Evolutionary conservation across 2,888 invertebrate species (phyloP), one percentile per base, ranked within the genome.

Genomic region (Lordiphosa andalusiaca): DNA sequence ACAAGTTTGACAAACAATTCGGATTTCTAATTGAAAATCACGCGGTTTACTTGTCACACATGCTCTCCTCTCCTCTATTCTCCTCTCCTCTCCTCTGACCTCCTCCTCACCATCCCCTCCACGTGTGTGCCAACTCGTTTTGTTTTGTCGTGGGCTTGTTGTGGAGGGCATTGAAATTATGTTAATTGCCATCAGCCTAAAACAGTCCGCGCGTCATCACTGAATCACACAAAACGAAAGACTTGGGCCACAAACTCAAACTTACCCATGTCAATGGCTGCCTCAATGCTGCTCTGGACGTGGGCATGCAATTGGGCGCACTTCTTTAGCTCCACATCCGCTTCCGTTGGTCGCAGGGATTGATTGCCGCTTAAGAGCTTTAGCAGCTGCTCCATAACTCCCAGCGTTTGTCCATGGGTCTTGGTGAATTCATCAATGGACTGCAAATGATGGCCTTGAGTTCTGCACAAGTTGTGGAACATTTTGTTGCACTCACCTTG

Each of bases 391-490:
- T 93, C 92, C 87, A 95, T 90, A 84, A 93, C 92, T 36, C 90
- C 89, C 25, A 93, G 87, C 0, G 92, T 91, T 39, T 91, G 90
- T 50, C 91, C 90, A 53, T 92, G 92, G 73, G 93, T 92, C 62
- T 91, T 91, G 69, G 91, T 90, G 83, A 93, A 94, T 75, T 93
- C 92, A 82, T 95, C 94, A 53, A 93, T 91, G 87, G 91, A 91
- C 94, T 94, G 86, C 68, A 65, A 53, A 60, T n/a, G n/a, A 13
- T 1, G 13, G 4, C 4, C 10, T 48, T n/a, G n/a, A n/a, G n/a
- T n/a, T 48, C 33, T 10, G 16, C 13, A 30, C 6, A 35, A 10
- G 21, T 5, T 21, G 4, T 19, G 4, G 10, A 2, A 3, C 3
- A 40, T 49, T 41, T 38, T 37, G 40, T 41, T 48, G 5, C 50